Conservation (phyloP, 1,140 invertebrate genomes). For the Centruroides vittatus region DNA sequence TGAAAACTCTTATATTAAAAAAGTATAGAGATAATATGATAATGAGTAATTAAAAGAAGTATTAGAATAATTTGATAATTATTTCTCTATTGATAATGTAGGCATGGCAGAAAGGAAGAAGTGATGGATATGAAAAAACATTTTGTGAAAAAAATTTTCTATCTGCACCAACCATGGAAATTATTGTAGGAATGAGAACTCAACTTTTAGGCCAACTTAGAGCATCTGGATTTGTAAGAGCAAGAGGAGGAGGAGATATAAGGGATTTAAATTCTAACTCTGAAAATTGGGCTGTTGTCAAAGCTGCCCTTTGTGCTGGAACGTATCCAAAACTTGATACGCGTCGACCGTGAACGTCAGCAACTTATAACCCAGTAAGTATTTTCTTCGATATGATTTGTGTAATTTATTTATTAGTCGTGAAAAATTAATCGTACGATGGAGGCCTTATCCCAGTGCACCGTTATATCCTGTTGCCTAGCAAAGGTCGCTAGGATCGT, state of each 20-base stretch:
- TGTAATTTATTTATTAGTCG: too few species aligned
- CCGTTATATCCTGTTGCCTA: too few species aligned
- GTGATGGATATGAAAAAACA: constrained; percentile 46
- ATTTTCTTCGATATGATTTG: neutral
- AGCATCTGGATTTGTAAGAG: constrained; percentile 64
- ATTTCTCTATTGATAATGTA: constrained; percentile 21
- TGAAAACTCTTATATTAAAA: too few species aligned
- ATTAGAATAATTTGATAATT: constrained; percentile 30
- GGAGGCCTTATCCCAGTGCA: too few species aligned
- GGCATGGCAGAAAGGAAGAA: constrained; percentile 47
- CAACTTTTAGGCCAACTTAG: constrained; percentile 73
- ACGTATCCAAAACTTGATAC: constrained; percentile 75
- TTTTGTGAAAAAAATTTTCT: constrained; percentile 71
- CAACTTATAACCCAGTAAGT: constrained; percentile 45
- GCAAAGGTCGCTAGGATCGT: too few species aligned
- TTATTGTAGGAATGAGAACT: constrained; percentile 50
- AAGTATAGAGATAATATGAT: too few species aligned
- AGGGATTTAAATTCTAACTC: constrained; percentile 67
- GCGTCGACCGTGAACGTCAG: constrained; percentile 42
- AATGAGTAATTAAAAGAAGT: neutral
- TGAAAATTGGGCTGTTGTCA: constrained; percentile 80
- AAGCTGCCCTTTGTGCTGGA: constrained; percentile 71
- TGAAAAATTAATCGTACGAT: too few species aligned
- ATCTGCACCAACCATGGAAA: constrained; percentile 69
- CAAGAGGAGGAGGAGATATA: constrained; percentile 55